These are phyloP conservation scores for Lutjanus argentimaculatus DNA, from an alignment of 2,797 vertebrate genomes.

Conservation along the genomic window DNA sequence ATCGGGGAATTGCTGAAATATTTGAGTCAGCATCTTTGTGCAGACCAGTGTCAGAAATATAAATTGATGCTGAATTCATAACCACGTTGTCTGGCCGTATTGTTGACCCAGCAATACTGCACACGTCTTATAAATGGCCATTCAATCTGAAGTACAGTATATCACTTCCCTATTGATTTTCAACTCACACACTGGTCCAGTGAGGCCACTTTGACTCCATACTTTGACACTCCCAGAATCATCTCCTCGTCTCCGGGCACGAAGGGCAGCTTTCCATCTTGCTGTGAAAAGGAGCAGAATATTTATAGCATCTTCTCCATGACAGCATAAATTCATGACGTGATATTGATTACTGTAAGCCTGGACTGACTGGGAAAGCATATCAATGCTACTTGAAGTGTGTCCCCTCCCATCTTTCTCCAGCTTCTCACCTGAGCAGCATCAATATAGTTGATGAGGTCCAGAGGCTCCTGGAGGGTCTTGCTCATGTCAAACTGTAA, in stretches of 20 bases:
- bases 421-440: conserved; percentile 91
- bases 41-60: conserved; percentile 8
- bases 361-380: too few species aligned
- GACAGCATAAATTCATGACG: too few species aligned
- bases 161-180: not conserved
- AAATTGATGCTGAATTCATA: conserved; percentile 21
- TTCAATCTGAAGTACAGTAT: not conserved
- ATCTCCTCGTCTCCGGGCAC: conserved; percentile 96
- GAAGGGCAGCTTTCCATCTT: conserved; percentile 98
- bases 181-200: conserved; percentile 96
- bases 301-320: not conserved
- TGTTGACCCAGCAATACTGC: conserved; percentile 18
- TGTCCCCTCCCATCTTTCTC: not conserved
- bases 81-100: not conserved
- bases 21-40: not conserved
- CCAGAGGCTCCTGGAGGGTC: conserved; percentile 92
- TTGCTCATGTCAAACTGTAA: conserved; percentile 91
- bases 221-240: conserved; percentile 95
- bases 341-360: too few species aligned
- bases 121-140: conserved; percentile 17
- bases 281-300: conserved; percentile 82
- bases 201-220: conserved; percentile 95
- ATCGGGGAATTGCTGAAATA: not conserved
- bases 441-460: conserved; percentile 97
- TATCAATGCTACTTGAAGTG: too few species aligned